Percentiles rank a stretch among this genome's conserved stretches.
phyloP scores from a whole-genome alignment of 2,888 invertebrate genomes.

The Petrolisthes manimaculis region DNA sequence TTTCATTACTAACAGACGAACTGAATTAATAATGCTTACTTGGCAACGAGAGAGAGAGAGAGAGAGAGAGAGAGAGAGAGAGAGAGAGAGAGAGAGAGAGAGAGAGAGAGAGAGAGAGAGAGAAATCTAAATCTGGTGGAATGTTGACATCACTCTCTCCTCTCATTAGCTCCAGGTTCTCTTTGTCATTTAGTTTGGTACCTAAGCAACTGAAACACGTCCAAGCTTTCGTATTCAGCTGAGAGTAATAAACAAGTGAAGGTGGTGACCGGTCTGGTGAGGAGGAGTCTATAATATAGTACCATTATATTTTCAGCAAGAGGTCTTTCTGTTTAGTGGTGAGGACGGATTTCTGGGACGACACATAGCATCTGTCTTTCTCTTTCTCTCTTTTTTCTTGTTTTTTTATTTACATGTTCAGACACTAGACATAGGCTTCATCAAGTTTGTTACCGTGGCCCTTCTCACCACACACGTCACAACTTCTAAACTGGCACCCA shows the following conservation, averaged over 20 bases:
- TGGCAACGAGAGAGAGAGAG: not conserved
- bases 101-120: not conserved
- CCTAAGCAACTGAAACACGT: too few relatives aligned
- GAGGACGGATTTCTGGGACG: too few relatives aligned
- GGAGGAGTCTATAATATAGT: not conserved
- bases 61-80: not conserved
- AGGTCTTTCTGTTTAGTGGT: not conserved
- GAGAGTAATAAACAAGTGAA: not conserved
- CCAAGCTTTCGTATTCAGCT: not conserved
- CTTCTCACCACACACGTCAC: not conserved
- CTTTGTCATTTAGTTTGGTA: too few relatives aligned
- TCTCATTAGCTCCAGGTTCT: not conserved
- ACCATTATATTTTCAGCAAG: too few relatives aligned
- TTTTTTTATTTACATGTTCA: not conserved
- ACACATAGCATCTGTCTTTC: too few relatives aligned
- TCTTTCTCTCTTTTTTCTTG: not conserved
- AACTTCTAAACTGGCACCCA: not conserved
- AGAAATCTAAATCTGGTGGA: not conserved
- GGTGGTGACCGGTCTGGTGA: not conserved
- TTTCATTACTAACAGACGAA: too few relatives aligned
- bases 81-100: constrained; percentile 1
- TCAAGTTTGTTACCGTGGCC: too few relatives aligned
- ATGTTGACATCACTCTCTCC: not conserved
- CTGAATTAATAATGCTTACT: not conserved
- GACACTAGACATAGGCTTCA: too few relatives aligned